Evolutionary conservation across 2,888 invertebrate species (phyloP), one percentile per base, ranked within the genome.

Genomic region (Lordiphosa andalusiaca): DNA sequence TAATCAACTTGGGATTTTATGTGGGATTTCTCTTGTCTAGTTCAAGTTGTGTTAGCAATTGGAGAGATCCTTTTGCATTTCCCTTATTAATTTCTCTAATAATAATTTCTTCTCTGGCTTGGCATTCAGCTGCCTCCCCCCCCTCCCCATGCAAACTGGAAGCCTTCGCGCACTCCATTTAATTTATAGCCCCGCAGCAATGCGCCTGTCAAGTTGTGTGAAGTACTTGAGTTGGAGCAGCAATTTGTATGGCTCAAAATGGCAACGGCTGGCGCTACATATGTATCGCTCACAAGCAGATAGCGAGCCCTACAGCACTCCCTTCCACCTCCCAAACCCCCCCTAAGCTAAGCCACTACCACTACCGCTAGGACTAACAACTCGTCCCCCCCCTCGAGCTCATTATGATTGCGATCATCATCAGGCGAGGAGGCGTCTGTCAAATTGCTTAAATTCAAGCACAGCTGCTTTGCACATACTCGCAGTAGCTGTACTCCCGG

Each of bases 391-490:
- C 30, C 44, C 56, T 21, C 49, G 41, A 61, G 58, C 78, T 75
- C 73, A 80, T 80, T 69, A 74, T 60, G 67, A 64, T 42, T 16
- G 48, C 49, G 63, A 71, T 69, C 67, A 71, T 69, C 60, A 61
- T 53, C 59, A 48, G 33, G 13, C 23, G 42, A 6, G 35, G 42
- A 56, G 73, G 48, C 53, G 68, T 56, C 68, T 73, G 75, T 77
- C 77, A 78, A 81, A 77, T 77, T 73, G 75, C 59, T 67, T 67
- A 62, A 74, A 80, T 75, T 78, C 54, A 61, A 71, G 57, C 57
- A 42, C 64, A 70, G 63, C 54, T 67, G 70, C 33, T 40, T 35
- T 9, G n/a, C 33, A 30, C 36, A 19, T 40, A 6, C 61, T 52
- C n/a, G 13, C n/a, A 7, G 12, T 16, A 7, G 12, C 37, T 10